These are phyloP conservation scores for Tauraco hartlaubi DNA, from an alignment of 2,797 vertebrate genomes.

Conservation along the genomic window DNA sequence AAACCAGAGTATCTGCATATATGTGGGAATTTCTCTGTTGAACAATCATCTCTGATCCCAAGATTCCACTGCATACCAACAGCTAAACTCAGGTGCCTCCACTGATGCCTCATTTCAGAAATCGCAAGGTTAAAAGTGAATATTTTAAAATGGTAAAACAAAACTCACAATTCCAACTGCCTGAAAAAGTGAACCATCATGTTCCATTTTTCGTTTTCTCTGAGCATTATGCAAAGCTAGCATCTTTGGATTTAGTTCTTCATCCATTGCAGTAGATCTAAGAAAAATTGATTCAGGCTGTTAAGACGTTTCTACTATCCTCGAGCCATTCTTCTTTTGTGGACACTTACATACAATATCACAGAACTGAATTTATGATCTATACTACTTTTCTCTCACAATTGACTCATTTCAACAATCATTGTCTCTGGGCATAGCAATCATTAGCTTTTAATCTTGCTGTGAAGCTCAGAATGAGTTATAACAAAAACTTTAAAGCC, in stretches of 20 bases:
- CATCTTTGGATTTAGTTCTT: constrained; percentile 87
- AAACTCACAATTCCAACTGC: constrained; percentile 90
- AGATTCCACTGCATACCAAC: background rate
- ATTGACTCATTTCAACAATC: background rate
- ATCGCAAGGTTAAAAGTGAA: constrained; percentile 53
- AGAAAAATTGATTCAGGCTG: constrained; percentile 70
- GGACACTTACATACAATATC: constrained; percentile 47
- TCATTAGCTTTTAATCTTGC: constrained; percentile 31
- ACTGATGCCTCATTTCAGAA: constrained; percentile 39
- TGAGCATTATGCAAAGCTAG: constrained; percentile 89
- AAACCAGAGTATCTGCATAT: background rate
- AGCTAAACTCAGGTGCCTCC: constrained; percentile 10
- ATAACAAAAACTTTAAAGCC: background rate
- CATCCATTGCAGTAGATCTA: constrained; percentile 85
- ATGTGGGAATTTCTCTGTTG: background rate
- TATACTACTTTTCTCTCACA: background rate
- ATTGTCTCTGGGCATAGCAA: background rate
- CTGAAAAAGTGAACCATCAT: constrained; percentile 87
- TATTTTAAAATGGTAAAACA: constrained; percentile 65
- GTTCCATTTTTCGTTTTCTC: constrained; percentile 94
- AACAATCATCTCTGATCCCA: background rate
- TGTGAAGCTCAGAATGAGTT: constrained; percentile 19
- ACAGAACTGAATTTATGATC: constrained; percentile 37
- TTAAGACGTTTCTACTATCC: constrained; percentile 62
- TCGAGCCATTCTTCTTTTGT: constrained; percentile 24